Evolutionary conservation across 2,797 vertebrate species (phyloP).

Genomic region (Psittacula derbiana): DNA sequence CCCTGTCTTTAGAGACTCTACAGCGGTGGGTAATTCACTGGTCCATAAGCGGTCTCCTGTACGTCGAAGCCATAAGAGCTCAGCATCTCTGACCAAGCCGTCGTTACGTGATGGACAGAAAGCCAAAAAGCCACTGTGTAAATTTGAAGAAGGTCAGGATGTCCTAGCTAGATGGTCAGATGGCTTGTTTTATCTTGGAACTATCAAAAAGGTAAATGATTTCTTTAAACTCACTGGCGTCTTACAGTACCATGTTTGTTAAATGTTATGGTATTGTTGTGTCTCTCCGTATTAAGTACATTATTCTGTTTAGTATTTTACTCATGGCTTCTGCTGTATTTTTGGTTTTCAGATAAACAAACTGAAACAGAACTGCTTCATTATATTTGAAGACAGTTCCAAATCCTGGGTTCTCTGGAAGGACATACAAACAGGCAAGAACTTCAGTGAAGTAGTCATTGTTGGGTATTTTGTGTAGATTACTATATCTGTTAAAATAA

Average conservation of each 20-base stretch:
- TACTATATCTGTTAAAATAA: neutral
- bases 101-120: slow-evolving; percentile 87
- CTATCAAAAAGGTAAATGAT: slow-evolving; percentile 90
- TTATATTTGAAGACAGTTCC: slow-evolving; percentile 97
- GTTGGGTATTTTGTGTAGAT: slow-evolving; percentile 27
- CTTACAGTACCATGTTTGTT: neutral
- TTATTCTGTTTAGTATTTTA: neutral
- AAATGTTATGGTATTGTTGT: neutral
- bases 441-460: slow-evolving; percentile 39
- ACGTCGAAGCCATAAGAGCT: slow-evolving; percentile 84
- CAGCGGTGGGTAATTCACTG: slow-evolving; percentile 90
- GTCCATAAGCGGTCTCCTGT: slow-evolving; percentile 89
- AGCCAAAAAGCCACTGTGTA: slow-evolving; percentile 85
- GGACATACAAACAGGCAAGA: slow-evolving; percentile 96
- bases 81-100: slow-evolving; percentile 84
- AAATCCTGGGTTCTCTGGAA: slow-evolving; percentile 99
- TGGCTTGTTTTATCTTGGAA: slow-evolving; percentile 98
- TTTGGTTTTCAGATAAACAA: slow-evolving; percentile 89
- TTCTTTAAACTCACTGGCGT: neutral
- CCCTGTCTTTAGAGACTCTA: slow-evolving; percentile 84
- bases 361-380: slow-evolving; percentile 94
- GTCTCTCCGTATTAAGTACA: neutral
- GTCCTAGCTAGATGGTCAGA: slow-evolving; percentile 99
- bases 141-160: slow-evolving; percentile 97
- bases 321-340: neutral